Percentiles rank a stretch among this genome's conserved stretches.
Evolutionary conservation across 2,113 vertebrate species (phyloP).

Genomic region (Papio anubis): DNA sequence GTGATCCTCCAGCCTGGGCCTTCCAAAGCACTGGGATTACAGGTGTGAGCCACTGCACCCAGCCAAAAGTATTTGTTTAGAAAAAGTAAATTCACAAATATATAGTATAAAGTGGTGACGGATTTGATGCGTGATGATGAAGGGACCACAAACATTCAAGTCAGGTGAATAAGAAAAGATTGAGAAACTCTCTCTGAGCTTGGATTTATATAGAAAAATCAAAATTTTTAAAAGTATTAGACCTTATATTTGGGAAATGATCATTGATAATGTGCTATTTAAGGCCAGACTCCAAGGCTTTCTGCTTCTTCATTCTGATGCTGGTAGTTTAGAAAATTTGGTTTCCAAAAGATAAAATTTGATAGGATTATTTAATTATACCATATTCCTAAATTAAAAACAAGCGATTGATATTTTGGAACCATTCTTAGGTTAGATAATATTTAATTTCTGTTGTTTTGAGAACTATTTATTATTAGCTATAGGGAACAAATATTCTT

Average conservation of each 20-base stretch:
- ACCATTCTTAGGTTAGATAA: conserved; percentile 57
- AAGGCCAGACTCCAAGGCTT: not conserved
- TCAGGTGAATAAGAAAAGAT: not conserved
- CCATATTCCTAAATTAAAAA: not conserved
- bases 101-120: not conserved
- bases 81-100: not conserved
- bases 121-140: not conserved
- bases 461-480: conserved; percentile 20
- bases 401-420: conserved; percentile 23
- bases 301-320: not conserved
- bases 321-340: not conserved
- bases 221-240: not conserved
- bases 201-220: not conserved
- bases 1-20: too few species aligned
- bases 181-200: not conserved
- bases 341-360: conserved; percentile 11
- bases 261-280: not conserved
- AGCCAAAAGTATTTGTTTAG: not conserved
- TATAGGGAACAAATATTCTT: not conserved
- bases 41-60: too few species aligned
- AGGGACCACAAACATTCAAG: not conserved
- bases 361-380: not conserved
- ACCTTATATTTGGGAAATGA: not conserved
- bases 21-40: too few species aligned
- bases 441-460: conserved; percentile 73